Percentiles rank a stretch among this genome's conserved stretches.
These are phyloP conservation scores for Drosophila ironensis DNA, from an alignment of 1,140 invertebrate genomes.

Conservation along the genomic window DNA sequence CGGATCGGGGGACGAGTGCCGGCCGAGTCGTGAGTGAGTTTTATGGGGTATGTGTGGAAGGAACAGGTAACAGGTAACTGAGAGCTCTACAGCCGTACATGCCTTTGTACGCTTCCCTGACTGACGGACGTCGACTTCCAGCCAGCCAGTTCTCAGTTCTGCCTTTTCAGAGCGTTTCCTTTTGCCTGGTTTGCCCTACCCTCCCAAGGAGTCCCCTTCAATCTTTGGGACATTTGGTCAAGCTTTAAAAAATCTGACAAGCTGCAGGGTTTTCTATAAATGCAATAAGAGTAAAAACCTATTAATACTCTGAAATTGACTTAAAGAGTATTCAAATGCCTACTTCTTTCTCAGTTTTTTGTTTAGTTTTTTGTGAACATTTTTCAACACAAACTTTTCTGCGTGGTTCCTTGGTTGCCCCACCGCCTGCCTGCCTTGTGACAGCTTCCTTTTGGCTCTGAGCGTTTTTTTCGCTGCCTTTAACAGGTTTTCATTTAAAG, in stretches of 20 bases:
- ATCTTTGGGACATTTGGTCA: background rate
- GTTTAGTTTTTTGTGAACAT: conserved; percentile 20
- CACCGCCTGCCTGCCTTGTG: background rate
- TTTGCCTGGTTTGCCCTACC: conserved; percentile 5
- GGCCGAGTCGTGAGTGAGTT: background rate
- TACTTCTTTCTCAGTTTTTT: conserved; percentile 11
- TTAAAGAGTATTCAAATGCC: background rate
- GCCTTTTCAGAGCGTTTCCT: conserved; percentile 35
- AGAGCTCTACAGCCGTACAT: conserved; percentile 21
- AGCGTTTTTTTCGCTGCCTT: conserved; percentile 33
- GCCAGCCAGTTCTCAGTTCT: too few relatives aligned
- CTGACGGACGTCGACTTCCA: conserved; percentile 35
- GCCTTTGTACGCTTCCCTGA: conserved; percentile 27
- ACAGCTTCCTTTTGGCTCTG: conserved; percentile 19
- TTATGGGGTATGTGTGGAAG: background rate
- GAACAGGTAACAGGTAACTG: conserved; percentile 34
- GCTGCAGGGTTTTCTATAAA: too few relatives aligned
- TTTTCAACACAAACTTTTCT: conserved; percentile 58
- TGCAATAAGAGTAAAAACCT: too few relatives aligned
- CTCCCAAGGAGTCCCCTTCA: background rate
- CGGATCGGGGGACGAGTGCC: background rate
- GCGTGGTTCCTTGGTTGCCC: conserved; percentile 53
- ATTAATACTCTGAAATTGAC: too few relatives aligned
- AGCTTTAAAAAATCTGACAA: background rate
- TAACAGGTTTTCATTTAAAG: conserved; percentile 77